Conservation (phyloP, 2,113 vertebrate species). For the Hipposideros armiger region DNA sequence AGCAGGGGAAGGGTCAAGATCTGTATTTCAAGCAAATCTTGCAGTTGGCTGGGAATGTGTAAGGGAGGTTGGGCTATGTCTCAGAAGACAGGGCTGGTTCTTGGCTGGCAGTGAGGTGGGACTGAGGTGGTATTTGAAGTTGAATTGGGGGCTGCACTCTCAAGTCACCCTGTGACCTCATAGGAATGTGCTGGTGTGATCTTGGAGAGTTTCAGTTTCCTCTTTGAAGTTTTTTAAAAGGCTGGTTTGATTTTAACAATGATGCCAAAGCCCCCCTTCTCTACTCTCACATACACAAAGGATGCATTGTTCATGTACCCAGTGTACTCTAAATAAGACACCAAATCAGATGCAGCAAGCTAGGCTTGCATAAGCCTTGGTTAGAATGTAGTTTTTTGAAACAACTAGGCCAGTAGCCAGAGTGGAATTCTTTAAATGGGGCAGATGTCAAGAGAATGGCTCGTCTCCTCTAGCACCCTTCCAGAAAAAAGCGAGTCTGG, state of each 20-base stretch:
- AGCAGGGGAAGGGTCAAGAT: neutral
- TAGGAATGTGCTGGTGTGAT: conserved; percentile 55
- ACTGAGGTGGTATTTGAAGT: neutral
- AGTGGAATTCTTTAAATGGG: conserved; percentile 72
- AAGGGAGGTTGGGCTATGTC: neutral
- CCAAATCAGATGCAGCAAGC: conserved; percentile 63
- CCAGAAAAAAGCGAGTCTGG: conserved; percentile 51
- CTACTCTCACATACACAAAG: conserved; percentile 48
- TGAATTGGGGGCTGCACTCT: conserved; percentile 28
- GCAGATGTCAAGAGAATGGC: conserved; percentile 67
- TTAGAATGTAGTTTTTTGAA: conserved; percentile 66
- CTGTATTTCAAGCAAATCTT: neutral
- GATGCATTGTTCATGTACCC: conserved; percentile 62
- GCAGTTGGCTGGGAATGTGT: neutral
- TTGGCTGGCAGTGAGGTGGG: neutral
- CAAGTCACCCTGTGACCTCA: conserved; percentile 19
- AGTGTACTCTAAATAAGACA: conserved; percentile 66
- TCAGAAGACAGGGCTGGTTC: neutral
- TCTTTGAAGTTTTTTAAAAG: conserved; percentile 62
- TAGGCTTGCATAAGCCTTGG: conserved; percentile 63
- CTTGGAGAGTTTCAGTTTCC: conserved; percentile 63
- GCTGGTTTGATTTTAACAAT: conserved; percentile 45
- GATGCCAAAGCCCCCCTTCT: neutral
- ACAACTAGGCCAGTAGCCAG: conserved; percentile 73
- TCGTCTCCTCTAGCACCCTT: neutral